Base-by-base conservation (phyloP, 2,797 vertebrate species). In the Phoxinus dragarum region DNA sequence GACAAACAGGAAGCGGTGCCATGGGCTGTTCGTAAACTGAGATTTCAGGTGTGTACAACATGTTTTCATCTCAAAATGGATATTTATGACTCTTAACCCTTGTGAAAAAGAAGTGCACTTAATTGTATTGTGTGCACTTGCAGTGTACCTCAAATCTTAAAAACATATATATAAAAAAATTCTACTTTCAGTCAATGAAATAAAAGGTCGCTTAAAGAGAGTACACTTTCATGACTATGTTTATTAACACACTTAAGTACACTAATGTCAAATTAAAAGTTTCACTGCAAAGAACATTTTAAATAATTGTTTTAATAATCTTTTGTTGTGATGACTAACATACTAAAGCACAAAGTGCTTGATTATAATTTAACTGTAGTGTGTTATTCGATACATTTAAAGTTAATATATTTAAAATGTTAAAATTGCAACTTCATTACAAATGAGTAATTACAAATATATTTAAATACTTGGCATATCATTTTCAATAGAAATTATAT, bases 61-160 rank as follows among this genome's bases (percentile, higher is more conserved):
- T 17, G 34, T 68, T 34, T 81, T 81, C 1, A 54, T 47, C 17
- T 80, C 61, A 67, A 52, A 81, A 40, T 47, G 40, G n/a, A 64
- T 44, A 44, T 64, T 61, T 19, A 44, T 27, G n/a, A 38, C 40
- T 34, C 64, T 11, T 87, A 80, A 75, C 75, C 27, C 86, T 84
- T 92, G 89, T 88, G 87, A 87, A 23, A 49, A 49, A 36, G 76
- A 38, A 56, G 19, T 54, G 21, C 34, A 9, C 61, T 17, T 66
- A 34, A 66, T 66, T 66, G 61, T 31, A 31, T 7, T n/a, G 23
- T 56, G 21, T 59, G 49, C 52, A 38, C 3, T 56, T 56, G 74
- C 40, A n/a, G 49, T 23, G 73, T 52, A 54, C 49, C 7, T 75
- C 10, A 75, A 23, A 75, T 36, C 17, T 36, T 54, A 36, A 54